A percentile compares a stretch with the other conserved stretches of the same genome.
Conservation (phyloP, 2,113 vertebrate species). For the Phyllopteryx taeniolatus region DNA sequence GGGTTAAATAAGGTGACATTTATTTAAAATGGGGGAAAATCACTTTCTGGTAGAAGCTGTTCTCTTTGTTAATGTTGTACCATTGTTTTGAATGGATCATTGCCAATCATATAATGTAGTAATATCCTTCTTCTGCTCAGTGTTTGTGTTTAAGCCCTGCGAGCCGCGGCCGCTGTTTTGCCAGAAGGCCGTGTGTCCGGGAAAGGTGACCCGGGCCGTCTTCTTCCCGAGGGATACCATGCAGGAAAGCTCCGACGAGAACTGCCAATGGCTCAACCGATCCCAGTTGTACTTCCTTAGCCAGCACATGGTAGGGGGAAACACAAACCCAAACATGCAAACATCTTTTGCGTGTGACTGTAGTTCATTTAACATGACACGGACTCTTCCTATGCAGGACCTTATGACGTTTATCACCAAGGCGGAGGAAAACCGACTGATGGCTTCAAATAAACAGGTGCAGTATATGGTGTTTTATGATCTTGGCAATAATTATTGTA, state of each 20-base stretch:
- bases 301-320: slow-evolving; percentile 74
- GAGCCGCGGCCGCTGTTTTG: slow-evolving; percentile 84
- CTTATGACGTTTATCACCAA: slow-evolving; percentile 84
- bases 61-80: not conserved
- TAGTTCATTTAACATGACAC: too few species aligned
- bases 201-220: slow-evolving; percentile 78
- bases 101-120: not conserved
- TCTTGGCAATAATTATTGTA: not conserved
- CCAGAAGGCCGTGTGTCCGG: slow-evolving; percentile 81
- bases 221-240: slow-evolving; percentile 84
- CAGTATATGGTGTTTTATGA: not conserved
- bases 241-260: slow-evolving; percentile 76
- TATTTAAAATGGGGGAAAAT: too few species aligned
- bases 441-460: slow-evolving; percentile 86
- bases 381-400: slow-evolving; percentile 71
- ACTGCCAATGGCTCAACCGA: slow-evolving; percentile 84
- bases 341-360: too few species aligned
- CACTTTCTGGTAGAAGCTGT: too few species aligned
- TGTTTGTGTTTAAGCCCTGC: slow-evolving; percentile 91
- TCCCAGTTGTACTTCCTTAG: slow-evolving; percentile 89
- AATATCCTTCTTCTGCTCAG: slow-evolving; percentile 62
- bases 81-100: not conserved
- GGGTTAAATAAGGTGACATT: not conserved
- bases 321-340: not conserved
- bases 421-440: slow-evolving; percentile 81